Evolutionary conservation across 2,888 invertebrate genomes (phyloP).

Genomic region (Panorpa germanica): DNA sequence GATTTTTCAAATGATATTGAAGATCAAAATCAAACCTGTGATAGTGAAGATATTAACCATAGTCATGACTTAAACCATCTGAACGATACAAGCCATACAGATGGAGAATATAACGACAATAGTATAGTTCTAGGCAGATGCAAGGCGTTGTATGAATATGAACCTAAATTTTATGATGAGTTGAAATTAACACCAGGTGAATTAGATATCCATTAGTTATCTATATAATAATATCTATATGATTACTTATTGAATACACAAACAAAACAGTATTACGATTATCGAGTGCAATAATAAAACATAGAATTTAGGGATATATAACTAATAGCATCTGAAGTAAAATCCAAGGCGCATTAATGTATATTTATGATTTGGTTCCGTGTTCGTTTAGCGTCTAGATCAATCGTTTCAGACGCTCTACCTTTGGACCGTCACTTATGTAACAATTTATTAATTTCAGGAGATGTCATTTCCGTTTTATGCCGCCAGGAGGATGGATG

Average conservation of each 20-base stretch:
- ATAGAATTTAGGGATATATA: background rate
- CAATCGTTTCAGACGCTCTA: no score
- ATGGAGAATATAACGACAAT: conserved; percentile 16
- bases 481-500: conserved; percentile 85
- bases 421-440: no score
- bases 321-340: background rate
- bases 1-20: conserved; percentile 23
- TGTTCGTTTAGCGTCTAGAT: no score
- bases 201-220: conserved; percentile 8
- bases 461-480: conserved; percentile 74
- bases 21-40: background rate
- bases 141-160: conserved; percentile 72
- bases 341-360: no score
- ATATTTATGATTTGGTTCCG: no score
- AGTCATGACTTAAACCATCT: conserved; percentile 6
- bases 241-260: conserved; percentile 2
- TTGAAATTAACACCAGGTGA: conserved; percentile 50
- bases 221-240: conserved; percentile 3
- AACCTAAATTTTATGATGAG: conserved; percentile 75
- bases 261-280: no score
- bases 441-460: no score
- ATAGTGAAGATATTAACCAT: background rate
- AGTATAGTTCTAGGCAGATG: conserved; percentile 42
- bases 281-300: no score
- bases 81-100: conserved; percentile 8